These are phyloP conservation scores for Tribolium castaneum DNA, from an alignment of 1,140 invertebrate genomes.

Conservation along the genomic window DNA sequence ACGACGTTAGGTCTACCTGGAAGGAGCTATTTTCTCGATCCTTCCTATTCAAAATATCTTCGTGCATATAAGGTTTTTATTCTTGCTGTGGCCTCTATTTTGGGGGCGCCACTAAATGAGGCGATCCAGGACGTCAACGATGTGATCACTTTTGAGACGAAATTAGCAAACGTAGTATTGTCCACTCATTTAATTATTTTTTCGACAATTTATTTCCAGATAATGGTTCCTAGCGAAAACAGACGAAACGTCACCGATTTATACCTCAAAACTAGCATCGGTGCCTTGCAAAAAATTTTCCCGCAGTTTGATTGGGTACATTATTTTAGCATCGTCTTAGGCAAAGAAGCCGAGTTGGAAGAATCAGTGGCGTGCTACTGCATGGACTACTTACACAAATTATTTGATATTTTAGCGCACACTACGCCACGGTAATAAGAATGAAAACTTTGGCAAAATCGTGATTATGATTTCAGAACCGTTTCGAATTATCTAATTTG, in stretches of 20 bases:
- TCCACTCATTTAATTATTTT: constrained; percentile 46
- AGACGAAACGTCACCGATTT: constrained; percentile 82
- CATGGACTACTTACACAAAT: constrained; percentile 72
- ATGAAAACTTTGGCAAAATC: no score
- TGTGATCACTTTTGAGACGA: constrained; percentile 85
- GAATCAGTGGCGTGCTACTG: constrained; percentile 82
- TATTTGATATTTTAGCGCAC: constrained; percentile 64
- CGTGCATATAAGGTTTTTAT: constrained; percentile 85
- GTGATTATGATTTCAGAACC: constrained; percentile 62
- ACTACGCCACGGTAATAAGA: constrained; percentile 61
- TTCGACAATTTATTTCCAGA: constrained; percentile 66
- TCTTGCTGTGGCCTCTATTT: constrained; percentile 73
- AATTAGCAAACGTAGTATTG: constrained; percentile 76
- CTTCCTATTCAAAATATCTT: constrained; percentile 76
- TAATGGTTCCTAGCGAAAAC: constrained; percentile 84
- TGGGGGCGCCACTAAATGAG: constrained; percentile 72
- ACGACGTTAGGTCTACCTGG: constrained; percentile 87
- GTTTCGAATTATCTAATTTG: constrained; percentile 86
- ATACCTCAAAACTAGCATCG: constrained; percentile 82
- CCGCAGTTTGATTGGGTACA: constrained; percentile 83
- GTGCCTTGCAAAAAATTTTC: constrained; percentile 74
- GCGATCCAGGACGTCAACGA: constrained; percentile 76
- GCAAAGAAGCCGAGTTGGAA: constrained; percentile 68
- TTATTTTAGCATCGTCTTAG: constrained; percentile 79
- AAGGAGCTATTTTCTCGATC: constrained; percentile 85